Percentiles rank a stretch among this genome's conserved stretches.
phyloP scores from a whole-genome alignment of 2,888 invertebrate genomes.

The Rhimphoctona megacephalus region DNA sequence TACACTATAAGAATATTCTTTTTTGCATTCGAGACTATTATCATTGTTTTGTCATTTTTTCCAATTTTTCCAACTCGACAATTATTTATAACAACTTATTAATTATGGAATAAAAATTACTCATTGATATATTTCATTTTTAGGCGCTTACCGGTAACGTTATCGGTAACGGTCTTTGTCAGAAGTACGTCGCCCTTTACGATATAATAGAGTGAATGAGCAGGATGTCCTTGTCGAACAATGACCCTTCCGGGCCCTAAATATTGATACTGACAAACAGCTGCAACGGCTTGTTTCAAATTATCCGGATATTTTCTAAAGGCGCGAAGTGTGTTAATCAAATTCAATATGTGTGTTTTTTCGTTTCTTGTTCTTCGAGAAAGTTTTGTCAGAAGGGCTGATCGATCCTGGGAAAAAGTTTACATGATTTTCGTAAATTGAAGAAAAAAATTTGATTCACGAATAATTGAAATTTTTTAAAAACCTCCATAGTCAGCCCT shows the following conservation, averaged over 20 bases:
- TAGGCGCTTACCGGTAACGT: slow-evolving; percentile 78
- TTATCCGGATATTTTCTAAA: slow-evolving; percentile 84
- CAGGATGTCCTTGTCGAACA: slow-evolving; percentile 87
- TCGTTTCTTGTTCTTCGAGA: slow-evolving; percentile 72
- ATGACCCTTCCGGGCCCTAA: slow-evolving; percentile 87
- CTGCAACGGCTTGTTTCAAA: slow-evolving; percentile 88
- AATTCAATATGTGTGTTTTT: slow-evolving; percentile 71
- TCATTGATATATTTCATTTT: not conserved
- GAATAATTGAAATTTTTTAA: not conserved
- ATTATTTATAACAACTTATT: not conserved
- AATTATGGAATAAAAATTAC: not conserved
- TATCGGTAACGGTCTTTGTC: slow-evolving; percentile 86
- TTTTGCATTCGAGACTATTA: no score
- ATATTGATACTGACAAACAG: slow-evolving; percentile 88
- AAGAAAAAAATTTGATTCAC: not conserved
- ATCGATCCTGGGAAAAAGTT: slow-evolving; percentile 76
- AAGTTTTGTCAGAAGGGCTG: slow-evolving; percentile 73
- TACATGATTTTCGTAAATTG: not conserved
- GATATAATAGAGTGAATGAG: slow-evolving; percentile 88
- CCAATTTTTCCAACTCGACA: no score
- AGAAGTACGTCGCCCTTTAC: slow-evolving; percentile 87
- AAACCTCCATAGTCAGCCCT: slow-evolving; percentile 75
- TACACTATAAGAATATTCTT: no score
- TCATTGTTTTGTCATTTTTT: no score
- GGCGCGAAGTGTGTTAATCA: slow-evolving; percentile 75